Base-by-base conservation (phyloP, 2,888 invertebrate genomes). In the Dexiosoma caninum region DNA sequence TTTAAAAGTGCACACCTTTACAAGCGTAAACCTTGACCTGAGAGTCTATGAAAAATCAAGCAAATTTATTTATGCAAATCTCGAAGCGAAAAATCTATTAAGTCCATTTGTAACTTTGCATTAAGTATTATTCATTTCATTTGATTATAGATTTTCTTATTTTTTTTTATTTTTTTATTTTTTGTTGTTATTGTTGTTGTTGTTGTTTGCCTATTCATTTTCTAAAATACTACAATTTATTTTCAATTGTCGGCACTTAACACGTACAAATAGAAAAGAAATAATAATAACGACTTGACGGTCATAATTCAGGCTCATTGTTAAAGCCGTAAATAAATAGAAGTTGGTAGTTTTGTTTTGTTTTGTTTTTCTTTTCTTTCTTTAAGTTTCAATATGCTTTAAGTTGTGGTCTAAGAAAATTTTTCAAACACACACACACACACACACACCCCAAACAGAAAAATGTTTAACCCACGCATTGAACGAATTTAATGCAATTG, bases 191-290 rank as follows among this genome's bases (percentile, higher is more conserved):
- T n/a, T n/a, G n/a, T n/a, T n/a, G n/a, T n/a, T n/a, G n/a, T n/a
- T n/a, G n/a, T n/a, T n/a, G n/a, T n/a, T n/a, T n/a, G n/a, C n/a
- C 35, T 62, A 64, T 46, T 14, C 35, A 66, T 66, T 49, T 59
- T 42, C 40, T 46, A 44, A 67, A 64, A 40, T 67, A 64, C 32
- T 59, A 19, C 46, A 62, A 62, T 74, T 74, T 74, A 78, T 79
- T 79, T 74, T 62, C 79, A 74, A 64, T 74, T 79, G 79, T 79
- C 69, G 74, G 79, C 78, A 64, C 62, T 69, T 69, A 53, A 67
- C 53, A 55, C 76, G 44, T 77, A 46, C 37, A 76, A 60, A 51
- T 60, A 37, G 66, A 66, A 66, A 55, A 71, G 57, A 70, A 59
- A 75, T 66, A 75, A 75, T 66, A 75, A 66, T 67, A 74, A 66